Percentiles rank a stretch among this genome's conserved stretches.
phyloP scores from a whole-genome alignment of 2,113 vertebrate species.

The Lamprologus sp. region DNA sequence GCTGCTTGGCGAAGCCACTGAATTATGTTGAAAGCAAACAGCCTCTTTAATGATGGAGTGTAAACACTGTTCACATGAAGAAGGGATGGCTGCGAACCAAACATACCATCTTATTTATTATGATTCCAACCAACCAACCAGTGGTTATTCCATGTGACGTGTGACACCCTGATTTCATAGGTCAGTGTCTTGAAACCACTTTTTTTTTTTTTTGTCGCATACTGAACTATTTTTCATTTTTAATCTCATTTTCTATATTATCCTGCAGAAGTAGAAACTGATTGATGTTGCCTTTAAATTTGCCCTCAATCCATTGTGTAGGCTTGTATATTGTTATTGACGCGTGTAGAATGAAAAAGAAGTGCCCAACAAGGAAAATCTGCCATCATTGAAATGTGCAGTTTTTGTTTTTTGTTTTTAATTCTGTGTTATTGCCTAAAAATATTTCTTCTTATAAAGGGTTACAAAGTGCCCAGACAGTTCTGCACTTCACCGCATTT shows the following conservation, averaged over 20 bases:
- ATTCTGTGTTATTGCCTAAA: slow-evolving; percentile 15
- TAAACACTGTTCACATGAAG: neutral
- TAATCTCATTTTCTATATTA: neutral
- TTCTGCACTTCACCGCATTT: neutral
- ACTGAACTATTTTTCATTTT: neutral
- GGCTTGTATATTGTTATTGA: neutral
- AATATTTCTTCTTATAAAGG: neutral
- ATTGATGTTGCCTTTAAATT: neutral
- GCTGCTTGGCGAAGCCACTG: neutral
- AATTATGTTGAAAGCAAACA: neutral
- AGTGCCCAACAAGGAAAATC: slow-evolving; percentile 45
- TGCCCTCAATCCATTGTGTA: neutral
- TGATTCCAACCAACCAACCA: neutral
- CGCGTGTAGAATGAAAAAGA: neutral
- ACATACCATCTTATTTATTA: slow-evolving; percentile 31
- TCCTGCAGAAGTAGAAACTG: neutral
- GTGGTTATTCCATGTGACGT: neutral
- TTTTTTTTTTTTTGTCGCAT: neutral
- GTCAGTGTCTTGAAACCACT: neutral
- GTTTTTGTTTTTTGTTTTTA: slow-evolving; percentile 36
- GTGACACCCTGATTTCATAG: neutral
- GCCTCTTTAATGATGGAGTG: slow-evolving; percentile 7
- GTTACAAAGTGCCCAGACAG: slow-evolving; percentile 10
- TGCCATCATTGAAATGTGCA: slow-evolving; percentile 33
- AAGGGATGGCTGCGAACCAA: slow-evolving; percentile 22